These are phyloP conservation scores for Nicator chloris DNA, from an alignment of 2,113 vertebrate species.

Conservation along the genomic window DNA sequence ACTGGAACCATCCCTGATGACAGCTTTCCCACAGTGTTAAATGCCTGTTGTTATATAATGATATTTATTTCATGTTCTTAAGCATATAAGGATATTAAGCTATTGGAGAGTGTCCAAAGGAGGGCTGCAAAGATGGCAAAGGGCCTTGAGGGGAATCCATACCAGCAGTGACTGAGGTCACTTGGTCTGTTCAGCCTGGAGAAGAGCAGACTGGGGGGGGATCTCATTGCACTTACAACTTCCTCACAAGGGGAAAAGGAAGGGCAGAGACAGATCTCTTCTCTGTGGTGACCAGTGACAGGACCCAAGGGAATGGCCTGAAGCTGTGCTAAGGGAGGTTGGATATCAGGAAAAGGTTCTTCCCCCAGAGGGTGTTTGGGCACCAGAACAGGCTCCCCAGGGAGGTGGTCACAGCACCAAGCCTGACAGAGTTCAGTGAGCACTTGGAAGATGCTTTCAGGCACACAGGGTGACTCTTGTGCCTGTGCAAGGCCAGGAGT, in stretches of 20 bases:
- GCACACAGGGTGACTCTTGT: neutral
- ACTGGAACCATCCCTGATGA: neutral
- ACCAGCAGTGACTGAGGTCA: neutral
- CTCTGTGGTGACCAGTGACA: neutral
- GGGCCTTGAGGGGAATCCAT: neutral
- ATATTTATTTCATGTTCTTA: neutral
- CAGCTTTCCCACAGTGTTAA: neutral
- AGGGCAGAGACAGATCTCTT: neutral
- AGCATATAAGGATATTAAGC: neutral
- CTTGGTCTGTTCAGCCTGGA: neutral
- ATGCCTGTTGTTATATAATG: neutral
- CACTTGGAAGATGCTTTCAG: neutral
- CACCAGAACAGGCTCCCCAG: neutral
- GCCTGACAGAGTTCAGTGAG: neutral
- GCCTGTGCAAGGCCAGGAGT: neutral
- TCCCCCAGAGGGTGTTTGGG: too few species aligned
- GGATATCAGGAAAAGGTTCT: neutral
- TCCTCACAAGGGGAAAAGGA: neutral
- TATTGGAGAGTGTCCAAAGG: neutral
- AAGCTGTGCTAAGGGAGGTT: neutral
- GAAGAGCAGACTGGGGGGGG: neutral
- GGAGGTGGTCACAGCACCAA: neutral
- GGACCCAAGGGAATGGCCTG: neutral
- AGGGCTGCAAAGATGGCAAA: neutral
- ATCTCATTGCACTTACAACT: neutral